Conservation (phyloP, 2,113 vertebrate species). For the Antidorcas marsupialis region DNA sequence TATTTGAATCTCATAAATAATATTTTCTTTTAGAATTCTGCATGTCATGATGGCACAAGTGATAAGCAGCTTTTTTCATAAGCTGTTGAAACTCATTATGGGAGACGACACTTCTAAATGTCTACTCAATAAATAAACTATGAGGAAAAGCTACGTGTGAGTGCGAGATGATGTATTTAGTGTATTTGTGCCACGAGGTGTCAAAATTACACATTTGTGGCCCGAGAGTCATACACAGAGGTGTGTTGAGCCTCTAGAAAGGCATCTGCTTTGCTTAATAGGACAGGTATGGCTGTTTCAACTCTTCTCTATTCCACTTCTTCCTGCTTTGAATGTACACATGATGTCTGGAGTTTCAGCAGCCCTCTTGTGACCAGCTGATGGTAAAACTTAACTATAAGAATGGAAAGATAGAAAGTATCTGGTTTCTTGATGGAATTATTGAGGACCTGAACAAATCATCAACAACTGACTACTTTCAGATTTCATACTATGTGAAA, state of each 20-base stretch:
- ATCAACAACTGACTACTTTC: background rate
- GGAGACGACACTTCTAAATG: background rate
- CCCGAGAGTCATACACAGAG: background rate
- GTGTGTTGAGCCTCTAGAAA: background rate
- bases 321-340: background rate
- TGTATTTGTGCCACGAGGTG: background rate
- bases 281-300: background rate
- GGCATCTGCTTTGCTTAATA: background rate
- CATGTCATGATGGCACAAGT: background rate
- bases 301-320: background rate
- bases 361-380: background rate
- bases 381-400: background rate
- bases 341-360: background rate
- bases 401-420: background rate
- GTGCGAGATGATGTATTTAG: background rate
- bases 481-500: background rate
- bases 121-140: background rate
- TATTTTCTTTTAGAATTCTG: background rate
- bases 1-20: background rate
- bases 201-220: background rate
- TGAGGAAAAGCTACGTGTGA: background rate
- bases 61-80: background rate
- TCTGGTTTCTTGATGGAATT: background rate
- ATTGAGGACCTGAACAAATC: background rate
- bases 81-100: background rate